Evolutionary conservation across 2,797 vertebrate genomes (phyloP), one percentile per base, ranked within the genome.

Genomic region (Huso huso): DNA sequence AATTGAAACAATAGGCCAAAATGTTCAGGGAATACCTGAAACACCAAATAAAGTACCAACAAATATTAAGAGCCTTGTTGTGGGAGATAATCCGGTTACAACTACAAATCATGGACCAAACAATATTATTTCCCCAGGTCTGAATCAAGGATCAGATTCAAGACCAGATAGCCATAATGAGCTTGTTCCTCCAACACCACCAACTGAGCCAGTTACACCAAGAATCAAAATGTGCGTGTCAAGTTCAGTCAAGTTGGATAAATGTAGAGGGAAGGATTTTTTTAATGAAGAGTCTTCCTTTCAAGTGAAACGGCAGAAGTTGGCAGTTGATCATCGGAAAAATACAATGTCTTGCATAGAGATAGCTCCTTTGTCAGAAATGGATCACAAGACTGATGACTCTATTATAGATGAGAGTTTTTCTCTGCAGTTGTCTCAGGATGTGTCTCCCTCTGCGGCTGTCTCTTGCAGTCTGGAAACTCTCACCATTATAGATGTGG

Each of bases 401-500:
- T 82, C 79, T 1, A 23, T 67, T 52, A 71, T 71, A 69, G 83
- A 81, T 1, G 75, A 84, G 72, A 84, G 79, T 68, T 92, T 95
- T 82, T 81, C 84, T 11, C 82, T 91, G 48, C 89, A 88, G 67
- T 81, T 93, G 2, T 93, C 92, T 74, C 92, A 93, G 79, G 87
- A 92, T 66, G 75, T 70, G 0, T 78, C 81, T 0, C 77, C 77
- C 0, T 79, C 76, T 12, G 73, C 74, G 61, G 66, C 75, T 60
- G 37, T 74, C 67, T 79, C 88, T 5, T 85, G 82, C 80, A 90
- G 82, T 80, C 78, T 86, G 0, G 89, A 91, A 66, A 76, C 67
- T 37, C 94, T 98, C 78, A 84, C 90, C 59, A 93, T 99, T 74
- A 93, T 99, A 58, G 96, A 99, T 12, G 95, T 99, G 73, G 94